A percentile compares a stretch with the other conserved stretches of the same genome.
phyloP scores from a whole-genome alignment of 2,888 invertebrate species.

The Drosophila cracens region DNA sequence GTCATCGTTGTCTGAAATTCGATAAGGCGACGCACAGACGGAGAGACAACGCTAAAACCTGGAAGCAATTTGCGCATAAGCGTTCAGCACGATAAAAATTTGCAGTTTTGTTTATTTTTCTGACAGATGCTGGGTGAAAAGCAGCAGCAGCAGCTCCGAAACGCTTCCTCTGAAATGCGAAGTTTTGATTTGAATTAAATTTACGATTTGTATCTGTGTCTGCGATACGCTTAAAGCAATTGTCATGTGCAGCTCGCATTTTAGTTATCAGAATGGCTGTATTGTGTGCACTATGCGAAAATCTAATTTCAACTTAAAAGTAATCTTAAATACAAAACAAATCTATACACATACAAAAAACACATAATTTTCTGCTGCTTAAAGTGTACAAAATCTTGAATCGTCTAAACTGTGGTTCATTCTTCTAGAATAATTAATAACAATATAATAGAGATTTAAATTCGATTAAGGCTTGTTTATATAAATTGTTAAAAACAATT shows the following conservation, averaged over 20 bases:
- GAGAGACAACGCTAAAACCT: slow-evolving; percentile 64
- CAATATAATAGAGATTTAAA: not conserved
- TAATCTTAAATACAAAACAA: not conserved
- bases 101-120: slow-evolving; percentile 81
- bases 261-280: not conserved
- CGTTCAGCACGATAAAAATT: slow-evolving; percentile 80
- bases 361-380: not conserved
- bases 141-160: slow-evolving; percentile 35
- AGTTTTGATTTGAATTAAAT: slow-evolving; percentile 72
- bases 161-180: slow-evolving; percentile 39
- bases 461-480: not conserved
- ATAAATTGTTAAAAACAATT: slow-evolving; percentile 1
- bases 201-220: slow-evolving; percentile 40
- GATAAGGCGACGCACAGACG: slow-evolving; percentile 63
- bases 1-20: slow-evolving; percentile 64
- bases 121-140: slow-evolving; percentile 70
- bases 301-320: not conserved
- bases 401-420: not conserved
- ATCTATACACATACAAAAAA: not conserved
- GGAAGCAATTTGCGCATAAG: slow-evolving; percentile 81
- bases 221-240: slow-evolving; percentile 52
- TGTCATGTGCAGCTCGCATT: slow-evolving; percentile 24
- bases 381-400: not conserved
- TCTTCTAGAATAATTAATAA: not conserved
- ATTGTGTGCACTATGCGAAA: not conserved